Evolutionary conservation across 2,888 invertebrate species (phyloP), one percentile per base, ranked within the genome.

Genomic region (Eledone cirrhosa): DNA sequence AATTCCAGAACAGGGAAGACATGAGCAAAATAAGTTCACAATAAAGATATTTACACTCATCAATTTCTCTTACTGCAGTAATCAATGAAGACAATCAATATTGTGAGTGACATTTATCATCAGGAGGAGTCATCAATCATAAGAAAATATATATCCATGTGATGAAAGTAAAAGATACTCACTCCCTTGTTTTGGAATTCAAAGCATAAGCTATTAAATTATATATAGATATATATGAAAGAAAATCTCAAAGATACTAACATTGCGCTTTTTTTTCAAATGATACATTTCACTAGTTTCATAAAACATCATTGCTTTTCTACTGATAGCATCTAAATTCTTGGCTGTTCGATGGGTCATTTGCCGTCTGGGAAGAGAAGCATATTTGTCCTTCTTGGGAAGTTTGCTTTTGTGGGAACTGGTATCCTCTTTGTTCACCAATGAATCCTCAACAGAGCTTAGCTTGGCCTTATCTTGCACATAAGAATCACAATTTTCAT

Each of bases 281-380:
- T 82, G 82, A 79, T 83, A 87, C 79, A 86, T 85, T 80, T 88
- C 88, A 81, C 87, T 87, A 13, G 83, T 24, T 29, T 75, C 75
- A 63, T 63, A 63, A 67, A 48, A 76, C 76, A 65, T 76, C 85
- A 87, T 83, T 4, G 87, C 87, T 79, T 88, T 88, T 27, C 88
- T 81, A 48, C 85, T 87, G 5, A 88, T 84, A 48, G 88, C 88
- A 84, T 88, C 88, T 48, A 88, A 80, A 78, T 87, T 88, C 80
- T 88, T 88, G 14, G 86, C 87, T 5, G 86, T 80, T 53, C 87
- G 80, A 80, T 88, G 86, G 2, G 86, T 85, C 13, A 83, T 84
- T 80, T 86, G 83, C 65, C 88, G 81, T 67, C 81, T 83, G 5
- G 88, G 87, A 16, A 87, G 79, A 74, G 81, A 82, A n/a, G 80